phyloP scores from a whole-genome alignment of 2,113 vertebrate species.

The Pangasianodon hypophthalmus region DNA sequence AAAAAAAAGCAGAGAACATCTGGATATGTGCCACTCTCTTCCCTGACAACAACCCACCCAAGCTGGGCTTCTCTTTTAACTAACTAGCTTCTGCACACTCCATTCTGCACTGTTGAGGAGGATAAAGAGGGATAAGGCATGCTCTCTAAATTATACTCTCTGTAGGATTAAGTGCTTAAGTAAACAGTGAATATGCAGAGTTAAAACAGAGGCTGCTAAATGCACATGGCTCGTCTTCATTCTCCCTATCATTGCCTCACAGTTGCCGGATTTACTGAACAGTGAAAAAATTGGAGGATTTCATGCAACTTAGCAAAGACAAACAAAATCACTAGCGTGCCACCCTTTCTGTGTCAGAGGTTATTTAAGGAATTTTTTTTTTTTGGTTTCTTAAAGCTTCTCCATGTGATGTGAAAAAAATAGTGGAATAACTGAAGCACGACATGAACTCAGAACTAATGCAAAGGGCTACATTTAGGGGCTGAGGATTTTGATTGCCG shows the following conservation, averaged over 20 bases:
- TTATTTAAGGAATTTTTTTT: conserved; percentile 16
- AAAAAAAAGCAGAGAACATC: conserved; percentile 66
- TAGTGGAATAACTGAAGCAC: neutral
- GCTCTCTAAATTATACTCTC: conserved; percentile 73
- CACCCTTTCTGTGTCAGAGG: conserved; percentile 32
- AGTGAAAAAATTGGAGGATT: conserved; percentile 41
- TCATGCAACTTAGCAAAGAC: conserved; percentile 44
- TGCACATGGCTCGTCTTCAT: conserved; percentile 53
- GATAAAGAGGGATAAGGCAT: conserved; percentile 70
- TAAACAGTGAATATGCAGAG: conserved; percentile 66
- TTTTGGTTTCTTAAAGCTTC: conserved; percentile 1
- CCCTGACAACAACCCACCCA: conserved; percentile 71
- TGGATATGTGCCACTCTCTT: conserved; percentile 74
- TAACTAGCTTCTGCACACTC: conserved; percentile 73
- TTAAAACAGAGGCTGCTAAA: conserved; percentile 60
- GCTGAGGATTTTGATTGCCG: conserved; percentile 9
- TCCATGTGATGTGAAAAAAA: neutral
- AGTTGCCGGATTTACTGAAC: conserved; percentile 61
- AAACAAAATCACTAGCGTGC: conserved; percentile 23
- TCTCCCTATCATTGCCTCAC: conserved; percentile 59
- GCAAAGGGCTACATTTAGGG: neutral
- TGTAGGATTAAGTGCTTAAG: conserved; percentile 69
- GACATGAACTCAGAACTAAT: neutral
- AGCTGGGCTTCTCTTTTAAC: conserved; percentile 67
- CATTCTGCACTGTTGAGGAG: conserved; percentile 66